Evolutionary conservation across 2,113 vertebrate genomes (phyloP).

Genomic region (Thamnaconus septentrionalis): DNA sequence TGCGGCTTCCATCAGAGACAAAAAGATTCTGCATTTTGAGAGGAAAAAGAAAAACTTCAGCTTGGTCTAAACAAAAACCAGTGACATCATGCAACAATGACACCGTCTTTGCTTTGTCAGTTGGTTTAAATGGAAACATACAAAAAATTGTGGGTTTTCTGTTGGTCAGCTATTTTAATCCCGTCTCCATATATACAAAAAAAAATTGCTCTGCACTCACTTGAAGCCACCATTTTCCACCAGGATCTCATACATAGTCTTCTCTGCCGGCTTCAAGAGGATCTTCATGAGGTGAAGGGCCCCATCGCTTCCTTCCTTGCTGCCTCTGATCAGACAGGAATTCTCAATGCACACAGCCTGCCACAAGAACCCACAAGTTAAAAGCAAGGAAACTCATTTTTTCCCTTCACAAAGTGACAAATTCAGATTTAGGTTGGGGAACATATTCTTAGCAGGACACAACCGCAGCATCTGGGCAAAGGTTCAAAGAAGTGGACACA

Average conservation of each 20-base stretch:
- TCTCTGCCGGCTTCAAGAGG: conserved; percentile 86
- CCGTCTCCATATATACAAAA: too few species aligned
- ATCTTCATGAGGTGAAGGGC: conserved; percentile 87
- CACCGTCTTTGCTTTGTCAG: conserved; percentile 22
- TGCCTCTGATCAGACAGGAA: conserved; percentile 91
- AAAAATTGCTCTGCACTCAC: conserved; percentile 67
- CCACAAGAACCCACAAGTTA: conserved; percentile 30
- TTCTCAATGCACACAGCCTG: conserved; percentile 97
- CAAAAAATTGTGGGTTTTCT: conserved; percentile 14
- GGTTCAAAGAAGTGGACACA: conserved; percentile 68
- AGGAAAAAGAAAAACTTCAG: conserved; percentile 32
- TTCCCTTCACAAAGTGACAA: too few species aligned
- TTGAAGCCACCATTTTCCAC: conserved; percentile 85
- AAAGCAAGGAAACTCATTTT: not conserved
- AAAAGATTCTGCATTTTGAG: conserved; percentile 81
- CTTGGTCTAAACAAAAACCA: conserved; percentile 28
- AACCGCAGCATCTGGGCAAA: conserved; percentile 2
- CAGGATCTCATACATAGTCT: conserved; percentile 82
- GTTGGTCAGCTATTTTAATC: conserved; percentile 17
- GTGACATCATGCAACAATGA: conserved; percentile 29
- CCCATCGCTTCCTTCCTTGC: conserved; percentile 93
- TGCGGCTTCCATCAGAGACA: conserved; percentile 88
- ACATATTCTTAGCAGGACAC: not conserved
- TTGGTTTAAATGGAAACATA: conserved; percentile 31
- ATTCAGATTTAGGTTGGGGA: not conserved